Conservation (phyloP, 2,113 vertebrate genomes). For the Azemiops feae region DNA sequence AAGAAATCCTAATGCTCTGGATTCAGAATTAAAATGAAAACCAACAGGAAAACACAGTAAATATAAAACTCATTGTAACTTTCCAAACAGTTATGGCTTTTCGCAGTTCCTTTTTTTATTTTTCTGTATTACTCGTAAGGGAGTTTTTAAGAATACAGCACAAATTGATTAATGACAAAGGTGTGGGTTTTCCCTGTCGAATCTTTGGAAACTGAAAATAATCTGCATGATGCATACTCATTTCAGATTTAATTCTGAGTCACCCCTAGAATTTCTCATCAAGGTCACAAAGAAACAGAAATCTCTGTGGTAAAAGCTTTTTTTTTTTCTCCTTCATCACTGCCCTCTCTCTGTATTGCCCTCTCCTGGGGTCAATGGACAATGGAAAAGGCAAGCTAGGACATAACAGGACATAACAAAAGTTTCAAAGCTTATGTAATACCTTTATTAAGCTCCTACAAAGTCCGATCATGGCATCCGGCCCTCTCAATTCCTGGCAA, state of each 20-base stretch:
- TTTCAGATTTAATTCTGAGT: not conserved
- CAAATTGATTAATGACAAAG: not conserved
- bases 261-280: not conserved
- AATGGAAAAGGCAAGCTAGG: no score
- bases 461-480: no score
- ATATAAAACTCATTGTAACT: not conserved
- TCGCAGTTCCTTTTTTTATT: not conserved
- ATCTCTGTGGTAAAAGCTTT: not conserved
- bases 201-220: not conserved
- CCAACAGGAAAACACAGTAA: not conserved
- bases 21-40: not conserved
- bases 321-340: no score
- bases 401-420: no score
- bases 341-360: no score
- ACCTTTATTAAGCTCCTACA: no score
- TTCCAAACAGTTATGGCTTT: not conserved
- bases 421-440: no score
- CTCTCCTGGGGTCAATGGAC: no score
- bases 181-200: slow-evolving; percentile 17
- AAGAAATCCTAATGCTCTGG: not conserved
- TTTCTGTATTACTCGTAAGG: not conserved
- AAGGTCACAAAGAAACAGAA: not conserved
- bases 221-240: not conserved
- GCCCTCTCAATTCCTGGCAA: no score
- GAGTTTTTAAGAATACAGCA: not conserved